Conservation (phyloP, 1,140 invertebrate species). For the Bradysia coprophila region DNA sequence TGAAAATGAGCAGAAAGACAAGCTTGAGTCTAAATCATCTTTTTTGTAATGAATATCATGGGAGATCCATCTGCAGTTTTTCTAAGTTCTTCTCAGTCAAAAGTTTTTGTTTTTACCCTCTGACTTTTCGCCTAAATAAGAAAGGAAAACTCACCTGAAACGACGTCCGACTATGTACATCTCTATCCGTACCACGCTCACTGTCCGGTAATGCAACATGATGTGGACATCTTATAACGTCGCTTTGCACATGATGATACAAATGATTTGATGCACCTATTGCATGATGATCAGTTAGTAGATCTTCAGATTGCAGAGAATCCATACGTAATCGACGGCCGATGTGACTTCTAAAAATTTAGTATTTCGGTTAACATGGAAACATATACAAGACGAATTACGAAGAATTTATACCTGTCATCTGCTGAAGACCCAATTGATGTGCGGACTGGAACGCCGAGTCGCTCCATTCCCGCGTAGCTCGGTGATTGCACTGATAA, state of each 20-base stretch:
- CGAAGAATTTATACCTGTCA: slow-evolving; percentile 14
- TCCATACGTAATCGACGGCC: slow-evolving; percentile 23
- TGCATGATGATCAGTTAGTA: slow-evolving; percentile 9
- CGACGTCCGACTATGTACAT: slow-evolving; percentile 33
- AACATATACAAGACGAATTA: background rate
- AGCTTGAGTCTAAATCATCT: no score
- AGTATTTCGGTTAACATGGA: background rate
- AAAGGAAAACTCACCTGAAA: slow-evolving; percentile 13
- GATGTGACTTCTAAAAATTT: slow-evolving; percentile 15
- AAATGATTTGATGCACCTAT: slow-evolving; percentile 16
- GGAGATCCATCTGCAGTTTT: no score
- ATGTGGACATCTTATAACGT: slow-evolving; percentile 29
- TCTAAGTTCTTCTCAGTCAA: no score
- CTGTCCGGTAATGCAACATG: slow-evolving; percentile 38
- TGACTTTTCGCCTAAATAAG: no score
- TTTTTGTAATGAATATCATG: no score
- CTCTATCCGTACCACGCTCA: slow-evolving; percentile 34
- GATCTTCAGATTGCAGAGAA: slow-evolving; percentile 17
- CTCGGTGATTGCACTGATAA: slow-evolving; percentile 44
- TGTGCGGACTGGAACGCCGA: slow-evolving; percentile 35
- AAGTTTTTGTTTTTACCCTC: no score
- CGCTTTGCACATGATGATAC: slow-evolving; percentile 8
- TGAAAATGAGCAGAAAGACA: no score
- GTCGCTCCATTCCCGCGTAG: slow-evolving; percentile 44
- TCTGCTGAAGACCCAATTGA: slow-evolving; percentile 19